A percentile compares a stretch with the other conserved stretches of the same genome.
Conservation (phyloP, 2,113 vertebrate genomes). For the Paracanthobrama guichenoti region DNA sequence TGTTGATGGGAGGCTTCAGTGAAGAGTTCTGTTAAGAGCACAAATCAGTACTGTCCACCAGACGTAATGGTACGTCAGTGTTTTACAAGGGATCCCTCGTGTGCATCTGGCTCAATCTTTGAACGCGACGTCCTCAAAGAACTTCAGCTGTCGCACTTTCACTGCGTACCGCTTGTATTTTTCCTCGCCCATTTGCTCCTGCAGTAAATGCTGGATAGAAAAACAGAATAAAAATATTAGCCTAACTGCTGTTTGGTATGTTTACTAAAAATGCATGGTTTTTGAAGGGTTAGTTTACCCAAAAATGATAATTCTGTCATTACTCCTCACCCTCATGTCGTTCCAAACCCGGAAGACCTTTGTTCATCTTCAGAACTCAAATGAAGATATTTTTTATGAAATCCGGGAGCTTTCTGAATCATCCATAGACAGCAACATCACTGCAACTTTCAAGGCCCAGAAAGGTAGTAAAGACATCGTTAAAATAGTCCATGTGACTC, state of each 20-base stretch:
- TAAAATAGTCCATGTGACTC: too few relatives aligned
- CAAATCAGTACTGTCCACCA: neutral
- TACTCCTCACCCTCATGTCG: too few relatives aligned
- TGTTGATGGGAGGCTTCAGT: neutral
- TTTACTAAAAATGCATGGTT: too few relatives aligned
- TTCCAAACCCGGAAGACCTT: too few relatives aligned
- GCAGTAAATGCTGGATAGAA: conserved; percentile 77
- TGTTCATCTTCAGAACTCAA: too few relatives aligned
- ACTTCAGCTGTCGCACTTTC: conserved; percentile 92
- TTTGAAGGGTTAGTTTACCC: neutral
- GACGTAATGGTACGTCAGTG: neutral
- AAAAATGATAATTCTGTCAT: too few relatives aligned
- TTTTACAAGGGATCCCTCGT: neutral
- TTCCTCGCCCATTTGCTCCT: conserved; percentile 85
- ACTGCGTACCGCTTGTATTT: conserved; percentile 83
- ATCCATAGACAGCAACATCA: too few relatives aligned
- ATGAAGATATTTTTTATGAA: too few relatives aligned
- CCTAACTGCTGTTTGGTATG: neutral
- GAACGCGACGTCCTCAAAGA: conserved; percentile 85
- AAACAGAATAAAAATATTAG: conserved; percentile 31
- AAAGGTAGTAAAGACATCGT: too few relatives aligned
- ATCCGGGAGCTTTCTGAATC: too few relatives aligned
- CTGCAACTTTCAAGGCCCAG: too few relatives aligned
- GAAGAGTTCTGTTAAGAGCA: conserved; percentile 16
- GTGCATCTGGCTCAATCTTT: conserved; percentile 68